Base-by-base conservation (phyloP, 2,113 vertebrate species). In the Thoracochromis brauschi region DNA sequence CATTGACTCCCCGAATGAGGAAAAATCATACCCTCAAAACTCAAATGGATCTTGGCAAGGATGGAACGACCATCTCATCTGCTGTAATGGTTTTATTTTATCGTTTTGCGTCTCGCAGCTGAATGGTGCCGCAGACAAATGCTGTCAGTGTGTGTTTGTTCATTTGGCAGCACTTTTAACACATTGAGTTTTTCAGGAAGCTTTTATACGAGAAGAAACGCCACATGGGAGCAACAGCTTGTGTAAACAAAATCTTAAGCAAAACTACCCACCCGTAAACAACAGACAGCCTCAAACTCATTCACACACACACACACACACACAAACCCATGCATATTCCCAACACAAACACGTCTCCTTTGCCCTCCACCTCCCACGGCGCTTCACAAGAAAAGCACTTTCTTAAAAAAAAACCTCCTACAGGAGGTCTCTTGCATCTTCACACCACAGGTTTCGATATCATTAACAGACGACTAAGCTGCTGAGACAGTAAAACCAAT, bases 171-270 rank as follows among this genome's bases (percentile, higher is more conserved):
- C 81, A 5, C 83, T 88, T 84, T 85, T 65, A 94, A 84, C 80
- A 65, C 84, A 24, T 9, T n/a, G 17, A 81, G 55, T 54, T 87
- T 91, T 91, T 83, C 49, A 10, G 81, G 83, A 88, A 83, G 84
- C 83, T 88, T 84, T 91, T 82, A 80, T 16, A 85, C 42, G 2
- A 83, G 82, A 85, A 68, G 82, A 54, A 78, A 78, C 21, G 51
- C 89, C 89, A 85, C 89, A 87, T 80, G 89, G 90, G 89, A 91
- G 88, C 91, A 89, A 81, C 90, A 91, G 90, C 90, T 91, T 89
- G 91, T 89, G 88, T 90, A 92, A 93, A 94, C 92, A 92, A 83
- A 89, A 87, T 88, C 75, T 88, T 45, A 88, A 86, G 83, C 80
- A 35, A 86, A 93, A 58, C 58, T 87, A 58, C 81, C 85, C 88